Evolutionary conservation across 2,888 invertebrate species (phyloP), one percentile per base, ranked within the genome.

Genomic region (Malthinus seriepunctatus): DNA sequence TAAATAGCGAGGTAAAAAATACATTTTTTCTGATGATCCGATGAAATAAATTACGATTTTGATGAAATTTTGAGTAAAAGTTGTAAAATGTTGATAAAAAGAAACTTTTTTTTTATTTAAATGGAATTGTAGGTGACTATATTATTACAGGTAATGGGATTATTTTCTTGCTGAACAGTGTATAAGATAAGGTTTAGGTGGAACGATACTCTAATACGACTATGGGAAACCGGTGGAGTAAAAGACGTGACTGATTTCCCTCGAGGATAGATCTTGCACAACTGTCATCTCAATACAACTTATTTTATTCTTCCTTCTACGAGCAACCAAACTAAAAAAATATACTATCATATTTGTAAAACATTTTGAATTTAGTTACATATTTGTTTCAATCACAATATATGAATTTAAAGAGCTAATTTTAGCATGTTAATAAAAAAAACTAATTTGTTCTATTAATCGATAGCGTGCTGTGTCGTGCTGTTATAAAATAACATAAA

Each of bases 191-290:
- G 42, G 50, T 51, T 51, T 55, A 33, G 55, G 45, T 55, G 50
- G 51, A 55, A 48, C 51, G 51, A 48, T 56, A 48, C 60, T 51
- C 54, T 60, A 60, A 60, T 56, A 60, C 55, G 46, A 39, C 55
- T 54, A 56, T 55, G 60, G 60, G 46, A 55, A 60, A 60, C 55
- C 56, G 60, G 55, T 51, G 60, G 54, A 60, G 60, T 55, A 60
- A 60, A 55, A 55, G 60, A 60, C 51, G 55, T 48, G 60, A 52
- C 48, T 60, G 60, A 60, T 60, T 60, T 60, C 60, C 60, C 60
- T 49, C 32, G 60, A 51, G 60, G 33, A 51, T 35, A 55, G 55
- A 60, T 51, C 60, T 60, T 51, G 56, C 51, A 45, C 55, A 46
- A 60, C 60, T 55, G 60, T 60, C 60, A 60, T 60, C 55, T 56